These are phyloP conservation scores for Chrysolina oricalcia DNA, from an alignment of 2,888 invertebrate species.

Conservation along the genomic window DNA sequence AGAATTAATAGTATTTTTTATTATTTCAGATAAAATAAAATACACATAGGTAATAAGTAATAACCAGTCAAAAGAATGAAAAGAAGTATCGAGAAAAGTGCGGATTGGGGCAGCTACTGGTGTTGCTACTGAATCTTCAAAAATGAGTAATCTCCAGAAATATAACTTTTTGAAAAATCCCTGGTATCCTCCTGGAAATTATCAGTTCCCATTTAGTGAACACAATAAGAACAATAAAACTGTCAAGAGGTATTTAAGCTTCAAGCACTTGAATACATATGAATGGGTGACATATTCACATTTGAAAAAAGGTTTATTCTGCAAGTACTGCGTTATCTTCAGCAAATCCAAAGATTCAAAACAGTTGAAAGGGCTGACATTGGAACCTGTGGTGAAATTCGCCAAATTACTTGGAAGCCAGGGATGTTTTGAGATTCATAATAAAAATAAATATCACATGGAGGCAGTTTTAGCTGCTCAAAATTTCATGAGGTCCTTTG, in stretches of 20 bases:
- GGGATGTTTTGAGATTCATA: neutral
- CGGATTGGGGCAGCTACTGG: neutral
- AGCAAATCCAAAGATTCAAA: constrained; percentile 19
- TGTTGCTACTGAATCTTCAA: too few relatives aligned
- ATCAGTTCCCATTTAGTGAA: too few relatives aligned
- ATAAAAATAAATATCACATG: constrained; percentile 12
- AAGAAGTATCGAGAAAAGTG: too few relatives aligned
- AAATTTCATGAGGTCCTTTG: constrained; percentile 14
- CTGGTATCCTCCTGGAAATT: neutral
- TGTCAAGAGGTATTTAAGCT: constrained; percentile 26
- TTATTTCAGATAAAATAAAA: too few relatives aligned
- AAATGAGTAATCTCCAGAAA: constrained; percentile 26
- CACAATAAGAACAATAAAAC: constrained; percentile 26
- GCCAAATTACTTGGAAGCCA: neutral
- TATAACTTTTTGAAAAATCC: constrained; percentile 18
- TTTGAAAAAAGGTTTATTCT: neutral
- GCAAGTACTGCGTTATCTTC: constrained; percentile 5
- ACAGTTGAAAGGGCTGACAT: constrained; percentile 12
- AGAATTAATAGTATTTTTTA: too few relatives aligned
- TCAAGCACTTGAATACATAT: constrained; percentile 32
- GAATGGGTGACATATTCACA: constrained; percentile 29
- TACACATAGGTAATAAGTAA: too few relatives aligned
- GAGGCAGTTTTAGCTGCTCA: neutral
- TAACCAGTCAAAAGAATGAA: too few relatives aligned
- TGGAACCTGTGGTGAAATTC: constrained; percentile 13